phyloP scores from a whole-genome alignment of 2,888 invertebrate genomes.

The Syritta pipiens region DNA sequence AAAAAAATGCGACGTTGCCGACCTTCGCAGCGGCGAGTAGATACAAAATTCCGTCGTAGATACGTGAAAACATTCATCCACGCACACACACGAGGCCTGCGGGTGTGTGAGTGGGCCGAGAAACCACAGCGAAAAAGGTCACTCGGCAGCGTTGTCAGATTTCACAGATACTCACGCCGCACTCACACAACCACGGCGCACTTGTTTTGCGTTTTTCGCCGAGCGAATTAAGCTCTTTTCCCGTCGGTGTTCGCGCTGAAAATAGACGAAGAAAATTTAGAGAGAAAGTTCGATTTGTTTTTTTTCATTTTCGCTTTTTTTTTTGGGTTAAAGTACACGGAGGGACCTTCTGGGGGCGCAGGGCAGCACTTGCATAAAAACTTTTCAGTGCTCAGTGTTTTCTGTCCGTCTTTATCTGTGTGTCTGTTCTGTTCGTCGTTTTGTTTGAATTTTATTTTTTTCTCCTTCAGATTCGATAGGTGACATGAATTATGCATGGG shows the following conservation, averaged over 20 bases:
- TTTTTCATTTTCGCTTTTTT: background rate
- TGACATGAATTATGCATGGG: constrained; percentile 67
- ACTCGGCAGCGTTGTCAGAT: constrained; percentile 49
- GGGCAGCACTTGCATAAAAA: constrained; percentile 48
- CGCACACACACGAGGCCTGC: constrained; percentile 9
- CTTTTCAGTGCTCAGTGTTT: constrained; percentile 18
- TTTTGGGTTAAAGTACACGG: constrained; percentile 36
- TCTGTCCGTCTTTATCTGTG: constrained; percentile 6
- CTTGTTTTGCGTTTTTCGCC: constrained; percentile 60
- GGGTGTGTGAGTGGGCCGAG: constrained; percentile 2
- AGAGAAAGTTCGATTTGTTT: constrained; percentile 52
- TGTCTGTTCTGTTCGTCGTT: constrained; percentile 16
- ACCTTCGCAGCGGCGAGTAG: constrained; percentile 22
- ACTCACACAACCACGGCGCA: constrained; percentile 23
- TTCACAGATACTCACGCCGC: constrained; percentile 22
- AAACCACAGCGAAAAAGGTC: constrained; percentile 52
- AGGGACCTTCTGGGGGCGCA: constrained; percentile 16
- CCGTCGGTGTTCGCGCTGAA: constrained; percentile 14
- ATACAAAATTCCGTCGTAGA: constrained; percentile 40
- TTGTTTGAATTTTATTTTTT: constrained; percentile 18
- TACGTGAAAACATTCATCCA: constrained; percentile 48
- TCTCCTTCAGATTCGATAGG: constrained; percentile 47
- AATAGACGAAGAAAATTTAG: constrained; percentile 46
- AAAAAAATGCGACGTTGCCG: constrained; percentile 60
- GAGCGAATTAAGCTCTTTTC: constrained; percentile 57